A percentile compares a stretch with the other conserved stretches of the same genome.
Conservation (phyloP, 2,113 vertebrate genomes). For the Capreolus pygargus region DNA sequence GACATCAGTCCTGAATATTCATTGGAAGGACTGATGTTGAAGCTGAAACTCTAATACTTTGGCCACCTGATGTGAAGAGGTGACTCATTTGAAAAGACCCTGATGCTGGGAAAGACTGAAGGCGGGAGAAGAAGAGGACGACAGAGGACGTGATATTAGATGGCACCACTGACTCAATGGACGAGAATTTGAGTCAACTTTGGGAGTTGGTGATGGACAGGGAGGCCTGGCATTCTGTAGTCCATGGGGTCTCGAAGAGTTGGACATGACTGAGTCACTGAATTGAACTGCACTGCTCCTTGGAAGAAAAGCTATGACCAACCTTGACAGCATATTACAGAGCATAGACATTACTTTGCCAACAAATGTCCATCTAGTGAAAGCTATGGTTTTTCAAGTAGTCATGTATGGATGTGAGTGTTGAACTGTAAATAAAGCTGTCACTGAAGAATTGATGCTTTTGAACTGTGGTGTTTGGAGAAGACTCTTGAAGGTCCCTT, state of each 20-base stretch:
- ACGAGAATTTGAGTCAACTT: background rate
- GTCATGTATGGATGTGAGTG: background rate
- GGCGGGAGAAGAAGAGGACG: background rate
- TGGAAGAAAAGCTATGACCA: background rate
- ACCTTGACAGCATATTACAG: background rate
- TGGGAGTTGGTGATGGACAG: background rate
- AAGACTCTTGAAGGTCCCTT: background rate
- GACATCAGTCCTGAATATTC: background rate
- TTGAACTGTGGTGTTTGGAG: background rate
- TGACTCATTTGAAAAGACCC: background rate
- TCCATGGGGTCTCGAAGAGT: accelerated
- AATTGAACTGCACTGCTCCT: background rate
- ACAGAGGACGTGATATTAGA: background rate
- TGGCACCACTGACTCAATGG: background rate
- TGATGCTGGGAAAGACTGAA: background rate
- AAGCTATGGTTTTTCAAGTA: background rate
- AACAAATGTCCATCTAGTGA: background rate
- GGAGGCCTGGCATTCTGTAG: background rate
- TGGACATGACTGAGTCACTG: background rate
- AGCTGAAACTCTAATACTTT: background rate
- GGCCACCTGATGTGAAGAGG: background rate
- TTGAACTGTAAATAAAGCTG: background rate
- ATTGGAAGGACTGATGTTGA: background rate
- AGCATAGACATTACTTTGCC: background rate
- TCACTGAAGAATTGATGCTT: background rate